A percentile compares a stretch with the other conserved stretches of the same genome.
These are phyloP conservation scores for Mythimna ferrago DNA, from an alignment of 2,888 invertebrate species.

Conservation along the genomic window DNA sequence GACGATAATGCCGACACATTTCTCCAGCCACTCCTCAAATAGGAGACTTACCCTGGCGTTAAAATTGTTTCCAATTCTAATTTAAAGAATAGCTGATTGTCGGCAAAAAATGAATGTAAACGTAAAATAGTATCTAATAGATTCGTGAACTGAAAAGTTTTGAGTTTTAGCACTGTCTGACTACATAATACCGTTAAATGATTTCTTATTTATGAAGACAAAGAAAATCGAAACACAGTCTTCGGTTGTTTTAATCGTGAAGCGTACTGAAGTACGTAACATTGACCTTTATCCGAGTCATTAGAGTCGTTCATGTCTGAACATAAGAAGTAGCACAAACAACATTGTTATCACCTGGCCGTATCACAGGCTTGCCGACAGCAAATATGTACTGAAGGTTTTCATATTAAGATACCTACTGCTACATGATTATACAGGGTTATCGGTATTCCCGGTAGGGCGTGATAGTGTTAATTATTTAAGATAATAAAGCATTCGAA, in stretches of 20 bases:
- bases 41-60: too few relatives aligned
- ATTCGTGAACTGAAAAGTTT: neutral
- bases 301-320: constrained; percentile 44
- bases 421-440: constrained; percentile 19
- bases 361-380: constrained; percentile 48
- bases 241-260: constrained; percentile 29
- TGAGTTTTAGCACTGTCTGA: neutral
- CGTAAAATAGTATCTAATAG: neutral
- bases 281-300: constrained; percentile 56
- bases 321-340: constrained; percentile 49
- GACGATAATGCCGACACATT: too few relatives aligned
- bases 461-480: too few relatives aligned
- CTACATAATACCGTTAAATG: neutral
- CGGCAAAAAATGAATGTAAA: neutral
- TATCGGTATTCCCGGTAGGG: too few relatives aligned
- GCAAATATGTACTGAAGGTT: constrained; percentile 50
- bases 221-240: neutral
- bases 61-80: too few relatives aligned
- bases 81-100: neutral
- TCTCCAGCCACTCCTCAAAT: too few relatives aligned
- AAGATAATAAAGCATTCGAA: too few relatives aligned
- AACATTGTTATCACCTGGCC: constrained; percentile 60
- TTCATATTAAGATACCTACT: constrained; percentile 38
- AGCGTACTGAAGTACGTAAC: constrained; percentile 20
- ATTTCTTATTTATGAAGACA: neutral